A percentile compares a stretch with the other conserved stretches of the same genome.
Evolutionary conservation across 2,113 vertebrate species (phyloP).

Genomic region (Rhea americana): DNA sequence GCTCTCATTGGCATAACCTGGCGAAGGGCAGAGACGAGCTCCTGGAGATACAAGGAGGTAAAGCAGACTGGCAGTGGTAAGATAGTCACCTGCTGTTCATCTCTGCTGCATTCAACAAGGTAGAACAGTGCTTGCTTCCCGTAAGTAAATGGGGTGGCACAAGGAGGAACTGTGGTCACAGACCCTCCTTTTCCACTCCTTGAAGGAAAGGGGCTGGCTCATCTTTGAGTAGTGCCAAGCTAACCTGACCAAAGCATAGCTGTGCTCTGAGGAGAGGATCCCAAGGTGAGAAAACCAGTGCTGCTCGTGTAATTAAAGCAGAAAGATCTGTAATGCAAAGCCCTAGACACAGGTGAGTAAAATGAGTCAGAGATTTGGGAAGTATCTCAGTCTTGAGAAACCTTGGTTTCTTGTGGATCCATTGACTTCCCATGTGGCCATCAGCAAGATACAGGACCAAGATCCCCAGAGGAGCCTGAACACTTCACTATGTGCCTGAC

Average conservation of each 20-base stretch:
- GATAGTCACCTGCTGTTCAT: not conserved
- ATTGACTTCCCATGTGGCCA: not conserved
- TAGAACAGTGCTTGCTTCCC: not conserved
- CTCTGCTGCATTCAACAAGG: not conserved
- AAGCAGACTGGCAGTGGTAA: accelerated
- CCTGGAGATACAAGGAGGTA: accelerated
- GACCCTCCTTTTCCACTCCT: not conserved
- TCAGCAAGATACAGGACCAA: too few species aligned
- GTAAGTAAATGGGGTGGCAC: too few species aligned
- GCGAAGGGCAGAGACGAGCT: not conserved
- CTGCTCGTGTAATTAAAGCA: not conserved
- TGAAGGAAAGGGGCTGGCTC: not conserved
- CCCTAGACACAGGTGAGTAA: not conserved
- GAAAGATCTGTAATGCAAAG: not conserved
- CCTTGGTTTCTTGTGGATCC: not conserved
- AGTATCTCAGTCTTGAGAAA: not conserved
- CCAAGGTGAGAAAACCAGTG: not conserved
- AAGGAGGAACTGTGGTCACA: not conserved
- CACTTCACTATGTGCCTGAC: not conserved
- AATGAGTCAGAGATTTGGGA: not conserved
- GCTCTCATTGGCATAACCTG: not conserved
- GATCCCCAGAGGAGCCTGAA: too few species aligned
- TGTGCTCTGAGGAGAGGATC: not conserved
- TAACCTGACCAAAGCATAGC: not conserved
- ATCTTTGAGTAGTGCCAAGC: not conserved